A percentile compares a stretch with the other conserved stretches of the same genome.
Conservation (phyloP, 2,113 vertebrate species). For the Chamaetylas fuelleborni region DNA sequence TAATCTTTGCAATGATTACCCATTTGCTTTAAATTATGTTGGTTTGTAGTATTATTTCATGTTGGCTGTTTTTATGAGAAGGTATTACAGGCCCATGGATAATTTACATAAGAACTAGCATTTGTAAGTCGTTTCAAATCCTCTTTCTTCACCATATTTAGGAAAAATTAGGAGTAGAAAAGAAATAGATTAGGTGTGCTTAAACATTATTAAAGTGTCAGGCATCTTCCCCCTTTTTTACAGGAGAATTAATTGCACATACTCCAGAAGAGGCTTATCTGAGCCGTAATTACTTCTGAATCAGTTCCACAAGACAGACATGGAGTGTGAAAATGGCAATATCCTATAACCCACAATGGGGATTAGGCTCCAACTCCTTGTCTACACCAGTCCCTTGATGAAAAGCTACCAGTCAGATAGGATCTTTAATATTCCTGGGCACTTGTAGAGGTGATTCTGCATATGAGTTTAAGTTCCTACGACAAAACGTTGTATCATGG, state of each 20-base stretch:
- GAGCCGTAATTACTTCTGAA: conserved; percentile 62
- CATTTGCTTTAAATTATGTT: conserved; percentile 16
- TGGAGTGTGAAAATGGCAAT: conserved; percentile 46
- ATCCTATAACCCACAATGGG: conserved; percentile 37
- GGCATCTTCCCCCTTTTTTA: conserved; percentile 41
- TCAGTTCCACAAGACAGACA: conserved; percentile 38
- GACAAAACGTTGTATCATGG: background rate
- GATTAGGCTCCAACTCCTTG: conserved; percentile 30
- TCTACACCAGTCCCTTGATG: background rate
- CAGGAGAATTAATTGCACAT: conserved; percentile 63
- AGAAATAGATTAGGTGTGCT: conserved; percentile 71
- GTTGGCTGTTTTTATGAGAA: conserved; percentile 49
- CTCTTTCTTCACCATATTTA: conserved; percentile 68
- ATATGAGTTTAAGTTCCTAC: conserved; percentile 51
- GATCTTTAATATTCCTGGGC: conserved; percentile 71
- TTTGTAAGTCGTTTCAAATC: conserved; percentile 67
- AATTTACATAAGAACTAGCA: conserved; percentile 61
- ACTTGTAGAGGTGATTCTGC: conserved; percentile 30
- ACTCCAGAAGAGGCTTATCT: conserved; percentile 69
- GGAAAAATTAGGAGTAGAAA: conserved; percentile 67
- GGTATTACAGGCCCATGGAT: conserved; percentile 4
- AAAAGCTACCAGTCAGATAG: conserved; percentile 63
- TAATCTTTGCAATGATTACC: conserved; percentile 18
- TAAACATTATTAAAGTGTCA: conserved; percentile 75
- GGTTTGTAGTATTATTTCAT: conserved; percentile 42